phyloP scores from a whole-genome alignment of 2,888 invertebrate species.

The Campoplex capitator region DNA sequence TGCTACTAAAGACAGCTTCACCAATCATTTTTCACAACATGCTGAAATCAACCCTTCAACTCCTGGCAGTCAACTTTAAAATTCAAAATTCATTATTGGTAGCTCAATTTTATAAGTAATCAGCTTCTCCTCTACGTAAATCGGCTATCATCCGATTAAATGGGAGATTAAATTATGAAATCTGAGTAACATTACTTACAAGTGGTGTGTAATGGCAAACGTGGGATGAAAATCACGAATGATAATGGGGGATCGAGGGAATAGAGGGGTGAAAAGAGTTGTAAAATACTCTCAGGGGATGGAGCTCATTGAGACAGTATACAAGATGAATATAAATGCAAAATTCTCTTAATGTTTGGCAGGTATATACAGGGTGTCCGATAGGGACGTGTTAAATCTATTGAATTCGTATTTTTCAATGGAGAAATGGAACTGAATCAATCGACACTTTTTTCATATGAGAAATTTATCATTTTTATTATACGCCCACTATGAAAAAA shows the following conservation, averaged over 20 bases:
- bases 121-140: background rate
- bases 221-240: slow-evolving; percentile 21
- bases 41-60: background rate
- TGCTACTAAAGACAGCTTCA: background rate
- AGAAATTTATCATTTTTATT: no score
- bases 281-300: slow-evolving; percentile 50
- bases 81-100: background rate
- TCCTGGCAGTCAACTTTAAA: background rate
- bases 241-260: slow-evolving; percentile 27
- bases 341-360: background rate
- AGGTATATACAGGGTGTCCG: no score
- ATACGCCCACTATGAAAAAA: no score
- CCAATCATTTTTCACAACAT: background rate
- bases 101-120: background rate
- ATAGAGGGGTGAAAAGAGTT: slow-evolving; percentile 18
- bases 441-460: no score
- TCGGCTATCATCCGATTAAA: background rate
- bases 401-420: no score
- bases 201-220: slow-evolving; percentile 1
- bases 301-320: slow-evolving; percentile 14
- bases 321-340: background rate
- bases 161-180: slow-evolving; percentile 1
- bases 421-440: no score
- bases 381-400: no score
- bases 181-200: slow-evolving; percentile 32